Percentiles rank a stretch among this genome's conserved stretches.
These are phyloP conservation scores for Crotalus helleri DNA, from an alignment of 2,113 vertebrate species.

Conservation along the genomic window DNA sequence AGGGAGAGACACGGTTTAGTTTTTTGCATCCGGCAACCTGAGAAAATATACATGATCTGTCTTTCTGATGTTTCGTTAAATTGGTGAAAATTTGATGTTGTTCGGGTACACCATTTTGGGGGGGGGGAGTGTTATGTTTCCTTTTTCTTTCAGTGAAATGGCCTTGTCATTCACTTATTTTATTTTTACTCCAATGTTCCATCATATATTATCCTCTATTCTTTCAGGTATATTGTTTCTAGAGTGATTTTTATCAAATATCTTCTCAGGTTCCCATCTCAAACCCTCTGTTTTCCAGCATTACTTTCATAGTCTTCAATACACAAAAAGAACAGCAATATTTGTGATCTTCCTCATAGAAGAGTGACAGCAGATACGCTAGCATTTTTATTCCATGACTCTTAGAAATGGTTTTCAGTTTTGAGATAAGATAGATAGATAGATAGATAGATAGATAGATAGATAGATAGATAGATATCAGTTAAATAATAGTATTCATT, in stretches of 20 bases:
- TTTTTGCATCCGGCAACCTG: neutral
- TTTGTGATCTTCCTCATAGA: neutral
- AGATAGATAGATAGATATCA: neutral
- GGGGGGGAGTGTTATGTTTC: neutral
- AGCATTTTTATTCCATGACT: neutral
- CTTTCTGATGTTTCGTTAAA: neutral
- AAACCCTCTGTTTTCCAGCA: neutral
- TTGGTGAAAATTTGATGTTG: neutral
- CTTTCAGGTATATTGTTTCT: neutral
- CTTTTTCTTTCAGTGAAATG: neutral
- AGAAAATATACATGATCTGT: neutral
- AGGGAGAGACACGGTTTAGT: neutral
- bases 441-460: neutral
- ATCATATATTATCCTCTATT: neutral
- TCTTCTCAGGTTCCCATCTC: neutral
- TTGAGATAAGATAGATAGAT: no score
- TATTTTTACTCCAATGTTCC: neutral
- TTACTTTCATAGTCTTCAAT: neutral
- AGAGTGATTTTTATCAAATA: neutral
- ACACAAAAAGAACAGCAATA: neutral
- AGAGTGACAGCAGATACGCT: neutral
- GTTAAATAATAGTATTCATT: neutral
- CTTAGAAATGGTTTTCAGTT: neutral
- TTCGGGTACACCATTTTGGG: neutral
- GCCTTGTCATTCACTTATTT: neutral